Evolutionary conservation across 2,797 vertebrate genomes (phyloP).

Genomic region (Cynodonichthys magdalenae): DNA sequence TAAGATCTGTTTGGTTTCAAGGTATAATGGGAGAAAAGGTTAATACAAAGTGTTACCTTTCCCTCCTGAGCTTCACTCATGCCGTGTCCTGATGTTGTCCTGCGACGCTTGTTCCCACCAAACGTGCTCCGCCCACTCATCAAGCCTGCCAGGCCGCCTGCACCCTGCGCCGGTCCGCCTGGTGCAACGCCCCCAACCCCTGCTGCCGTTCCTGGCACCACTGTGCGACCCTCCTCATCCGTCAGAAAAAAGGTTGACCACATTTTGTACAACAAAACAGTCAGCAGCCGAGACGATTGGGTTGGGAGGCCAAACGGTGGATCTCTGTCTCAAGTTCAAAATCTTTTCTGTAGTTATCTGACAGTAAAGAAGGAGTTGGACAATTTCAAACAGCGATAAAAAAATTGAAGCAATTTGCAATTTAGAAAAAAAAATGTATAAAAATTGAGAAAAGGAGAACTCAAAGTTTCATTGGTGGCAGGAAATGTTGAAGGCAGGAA

Average conservation of each 20-base stretch:
- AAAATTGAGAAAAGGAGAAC: neutral
- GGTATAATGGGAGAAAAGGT: too few species aligned
- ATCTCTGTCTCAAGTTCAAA: neutral
- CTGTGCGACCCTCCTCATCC: conserved; percentile 76
- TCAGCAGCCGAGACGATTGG: neutral
- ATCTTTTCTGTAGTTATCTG: neutral
- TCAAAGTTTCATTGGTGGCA: neutral
- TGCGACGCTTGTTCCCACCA: conserved; percentile 69
- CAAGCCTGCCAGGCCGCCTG: conserved; percentile 53
- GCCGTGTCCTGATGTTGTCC: conserved; percentile 38
- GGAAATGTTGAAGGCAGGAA: conserved; percentile 1
- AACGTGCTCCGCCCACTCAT: conserved; percentile 68
- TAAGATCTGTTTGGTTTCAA: too few species aligned
- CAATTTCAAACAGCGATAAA: neutral
- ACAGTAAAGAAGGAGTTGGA: neutral
- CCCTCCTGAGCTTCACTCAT: conserved; percentile 85
- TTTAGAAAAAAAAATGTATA: neutral
- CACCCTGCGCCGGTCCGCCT: conserved; percentile 38
- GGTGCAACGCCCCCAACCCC: neutral
- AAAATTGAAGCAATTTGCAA: neutral
- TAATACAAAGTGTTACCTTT: conserved; percentile 62
- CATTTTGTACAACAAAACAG: conserved; percentile 64
- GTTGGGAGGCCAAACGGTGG: neutral
- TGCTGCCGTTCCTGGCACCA: conserved; percentile 27
- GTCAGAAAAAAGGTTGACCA: conserved; percentile 88